Evolutionary conservation across 2,797 vertebrate genomes (phyloP).

Genomic region (Phoeniculus purpureus): DNA sequence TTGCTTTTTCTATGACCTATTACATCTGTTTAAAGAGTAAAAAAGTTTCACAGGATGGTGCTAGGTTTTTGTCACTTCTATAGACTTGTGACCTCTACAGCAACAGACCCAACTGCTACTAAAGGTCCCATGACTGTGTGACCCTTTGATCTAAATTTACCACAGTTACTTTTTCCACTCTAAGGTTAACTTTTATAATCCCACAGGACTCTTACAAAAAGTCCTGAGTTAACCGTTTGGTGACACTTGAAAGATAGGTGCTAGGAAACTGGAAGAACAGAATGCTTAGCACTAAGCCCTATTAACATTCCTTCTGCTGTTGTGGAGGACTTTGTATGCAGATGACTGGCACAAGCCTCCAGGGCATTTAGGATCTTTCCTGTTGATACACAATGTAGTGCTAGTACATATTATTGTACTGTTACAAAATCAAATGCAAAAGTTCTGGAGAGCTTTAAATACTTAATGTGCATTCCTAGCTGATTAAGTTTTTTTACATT

Average conservation of each 20-base stretch:
- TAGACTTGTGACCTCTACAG: background rate
- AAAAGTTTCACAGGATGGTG: background rate
- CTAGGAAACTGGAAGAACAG: slow-evolving; percentile 2
- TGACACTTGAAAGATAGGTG: background rate
- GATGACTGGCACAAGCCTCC: background rate
- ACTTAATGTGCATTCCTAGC: background rate
- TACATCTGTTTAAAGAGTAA: background rate
- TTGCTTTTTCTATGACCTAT: background rate
- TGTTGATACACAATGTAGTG: background rate
- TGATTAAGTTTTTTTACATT: background rate
- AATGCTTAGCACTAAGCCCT: background rate
- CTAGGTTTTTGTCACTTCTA: background rate
- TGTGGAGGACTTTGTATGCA: slow-evolving; percentile 32
- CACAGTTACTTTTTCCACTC: background rate
- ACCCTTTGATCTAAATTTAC: slow-evolving; percentile 28
- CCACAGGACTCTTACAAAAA: background rate
- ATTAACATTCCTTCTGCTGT: slow-evolving; percentile 42
- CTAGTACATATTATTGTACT: background rate
- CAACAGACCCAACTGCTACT: background rate
- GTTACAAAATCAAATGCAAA: slow-evolving; percentile 19
- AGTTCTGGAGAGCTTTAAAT: background rate
- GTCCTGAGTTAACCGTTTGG: background rate
- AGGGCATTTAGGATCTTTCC: slow-evolving; percentile 14
- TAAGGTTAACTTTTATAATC: background rate
- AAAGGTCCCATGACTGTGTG: slow-evolving; percentile 14